A percentile compares a stretch with the other conserved stretches of the same genome.
These are phyloP conservation scores for Nebria ingens DNA, from an alignment of 1,140 invertebrate genomes.

Conservation along the genomic window DNA sequence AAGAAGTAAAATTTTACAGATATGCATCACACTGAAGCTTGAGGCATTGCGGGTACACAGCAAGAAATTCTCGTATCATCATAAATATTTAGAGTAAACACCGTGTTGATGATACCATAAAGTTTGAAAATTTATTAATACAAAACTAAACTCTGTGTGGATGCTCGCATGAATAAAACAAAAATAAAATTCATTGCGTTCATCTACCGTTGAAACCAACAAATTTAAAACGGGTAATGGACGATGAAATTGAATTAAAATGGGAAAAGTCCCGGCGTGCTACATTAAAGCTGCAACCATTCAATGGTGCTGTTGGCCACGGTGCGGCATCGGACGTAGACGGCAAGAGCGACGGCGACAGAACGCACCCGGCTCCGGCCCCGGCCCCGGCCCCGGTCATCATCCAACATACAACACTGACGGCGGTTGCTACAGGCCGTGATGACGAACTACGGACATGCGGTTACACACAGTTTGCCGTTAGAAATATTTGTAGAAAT, in stretches of 20 bases:
- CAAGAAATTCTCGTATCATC: too few relatives aligned
- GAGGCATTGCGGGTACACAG: too few relatives aligned
- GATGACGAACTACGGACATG: too few relatives aligned
- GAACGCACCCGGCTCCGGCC: too few relatives aligned
- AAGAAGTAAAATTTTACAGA: too few relatives aligned
- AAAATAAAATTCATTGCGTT: slow-evolving; percentile 5
- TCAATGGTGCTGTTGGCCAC: too few relatives aligned
- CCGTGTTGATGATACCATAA: slow-evolving; percentile 1
- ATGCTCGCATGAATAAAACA: background rate
- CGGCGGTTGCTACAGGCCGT: too few relatives aligned
- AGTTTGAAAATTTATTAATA: slow-evolving; percentile 5
- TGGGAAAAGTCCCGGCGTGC: background rate
- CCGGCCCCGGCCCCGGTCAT: too few relatives aligned
- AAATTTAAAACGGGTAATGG: slow-evolving; percentile 8
- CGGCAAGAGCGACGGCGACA: background rate
- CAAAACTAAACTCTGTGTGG: background rate
- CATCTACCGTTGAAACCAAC: background rate
- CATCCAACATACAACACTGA: too few relatives aligned
- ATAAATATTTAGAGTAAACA: slow-evolving; percentile 1
- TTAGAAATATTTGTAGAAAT: too few relatives aligned
- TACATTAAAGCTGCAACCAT: background rate
- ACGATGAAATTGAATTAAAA: slow-evolving; percentile 9
- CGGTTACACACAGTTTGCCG: too few relatives aligned
- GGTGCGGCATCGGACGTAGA: background rate
- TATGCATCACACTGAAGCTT: too few relatives aligned